Conservation (phyloP, 2,113 vertebrate genomes). For the Gila orcuttii region DNA sequence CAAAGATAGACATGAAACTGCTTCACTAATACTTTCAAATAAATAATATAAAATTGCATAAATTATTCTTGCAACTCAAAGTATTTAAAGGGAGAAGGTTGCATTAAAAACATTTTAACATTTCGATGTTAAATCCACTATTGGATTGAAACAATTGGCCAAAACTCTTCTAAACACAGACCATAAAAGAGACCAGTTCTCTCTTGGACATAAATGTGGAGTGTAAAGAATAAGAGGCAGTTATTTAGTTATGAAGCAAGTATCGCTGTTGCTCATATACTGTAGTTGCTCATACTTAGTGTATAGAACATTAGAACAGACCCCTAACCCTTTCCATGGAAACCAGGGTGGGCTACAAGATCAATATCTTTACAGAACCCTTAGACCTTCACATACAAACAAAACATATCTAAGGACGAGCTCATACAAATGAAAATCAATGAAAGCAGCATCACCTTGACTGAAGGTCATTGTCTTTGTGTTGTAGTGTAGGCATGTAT, state of each 20-base stretch:
- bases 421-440: conserved; percentile 54
- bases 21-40: no score
- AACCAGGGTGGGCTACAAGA: conserved; percentile 46
- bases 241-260: no score
- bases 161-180: no score
- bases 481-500: background rate
- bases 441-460: conserved; percentile 47
- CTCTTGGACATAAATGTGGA: background rate
- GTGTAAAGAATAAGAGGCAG: background rate
- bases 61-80: no score
- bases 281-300: no score
- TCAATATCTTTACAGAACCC: conserved; percentile 56
- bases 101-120: no score
- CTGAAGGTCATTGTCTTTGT: conserved; percentile 50
- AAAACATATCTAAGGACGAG: background rate
- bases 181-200: background rate
- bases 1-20: no score
- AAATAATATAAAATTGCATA: no score
- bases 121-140: no score
- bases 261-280: no score
- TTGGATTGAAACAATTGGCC: no score
- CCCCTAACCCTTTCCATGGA: background rate
- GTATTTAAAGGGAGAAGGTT: no score
- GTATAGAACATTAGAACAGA: background rate
- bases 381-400: background rate